Evolutionary conservation across 2,888 invertebrate species (phyloP).

Genomic region (Galerucella nymphaeae): DNA sequence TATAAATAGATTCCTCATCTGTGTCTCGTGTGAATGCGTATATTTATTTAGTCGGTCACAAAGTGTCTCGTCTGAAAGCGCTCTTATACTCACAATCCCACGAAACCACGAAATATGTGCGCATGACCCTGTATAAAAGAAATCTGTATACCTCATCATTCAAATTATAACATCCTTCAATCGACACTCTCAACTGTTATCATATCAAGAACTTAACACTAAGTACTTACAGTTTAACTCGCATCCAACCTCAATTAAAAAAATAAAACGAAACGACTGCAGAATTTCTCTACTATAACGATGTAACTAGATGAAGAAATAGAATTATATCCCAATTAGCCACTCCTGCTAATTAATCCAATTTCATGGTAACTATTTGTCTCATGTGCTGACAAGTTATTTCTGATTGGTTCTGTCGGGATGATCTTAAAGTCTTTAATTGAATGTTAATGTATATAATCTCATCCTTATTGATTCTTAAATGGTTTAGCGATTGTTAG

Average conservation of each 20-base stretch:
- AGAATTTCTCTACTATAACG: conserved; percentile 17
- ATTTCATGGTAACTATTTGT: conserved; percentile 28
- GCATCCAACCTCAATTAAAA: conserved; percentile 16
- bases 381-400: conserved; percentile 22
- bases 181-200: conserved; percentile 2
- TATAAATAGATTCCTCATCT: no score
- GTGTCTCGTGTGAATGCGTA: no score
- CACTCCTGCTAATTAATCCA: conserved; percentile 33
- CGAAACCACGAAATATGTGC: background rate
- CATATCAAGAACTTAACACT: conserved; percentile 10
- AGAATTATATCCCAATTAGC: conserved; percentile 25
- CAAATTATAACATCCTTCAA: conserved; percentile 8
- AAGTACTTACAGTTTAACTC: conserved; percentile 11
- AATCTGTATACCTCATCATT: background rate
- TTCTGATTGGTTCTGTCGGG: conserved; percentile 3
- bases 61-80: no score
- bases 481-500: background rate
- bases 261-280: conserved; percentile 22
- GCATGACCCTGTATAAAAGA: background rate
- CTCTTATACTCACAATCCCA: background rate
- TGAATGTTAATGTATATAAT: conserved; percentile 9
- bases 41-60: no score
- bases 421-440: conserved; percentile 16
- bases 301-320: conserved; percentile 25
- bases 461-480: conserved; percentile 6